Evolutionary conservation across 2,113 vertebrate genomes (phyloP).

Genomic region (Sylvietta virens): DNA sequence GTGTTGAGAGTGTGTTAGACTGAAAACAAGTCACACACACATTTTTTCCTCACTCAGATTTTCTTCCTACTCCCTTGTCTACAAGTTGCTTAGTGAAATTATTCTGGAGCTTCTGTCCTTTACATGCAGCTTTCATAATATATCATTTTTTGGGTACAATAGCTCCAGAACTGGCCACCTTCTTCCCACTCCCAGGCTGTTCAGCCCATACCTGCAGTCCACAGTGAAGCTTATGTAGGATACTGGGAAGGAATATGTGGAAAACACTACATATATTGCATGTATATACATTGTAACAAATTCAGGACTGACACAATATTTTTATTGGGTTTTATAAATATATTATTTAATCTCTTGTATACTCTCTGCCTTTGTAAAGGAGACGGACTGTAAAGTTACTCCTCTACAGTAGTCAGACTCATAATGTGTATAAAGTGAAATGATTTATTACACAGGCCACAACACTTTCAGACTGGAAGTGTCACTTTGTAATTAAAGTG

Average conservation of each 20-base stretch:
- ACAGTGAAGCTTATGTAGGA: not conserved
- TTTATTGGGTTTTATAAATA: not conserved
- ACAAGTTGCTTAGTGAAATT: not conserved
- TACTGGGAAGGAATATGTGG: not conserved
- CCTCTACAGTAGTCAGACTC: not conserved
- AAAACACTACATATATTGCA: not conserved
- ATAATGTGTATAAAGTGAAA: not conserved
- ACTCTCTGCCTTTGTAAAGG: not conserved
- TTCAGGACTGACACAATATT: not conserved
- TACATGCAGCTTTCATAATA: not conserved
- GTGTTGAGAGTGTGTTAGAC: not conserved
- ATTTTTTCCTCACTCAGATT: not conserved
- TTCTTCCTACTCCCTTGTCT: not conserved
- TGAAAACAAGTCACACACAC: not conserved
- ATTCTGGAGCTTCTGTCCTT: not conserved
- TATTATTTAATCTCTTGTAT: not conserved
- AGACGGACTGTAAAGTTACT: not conserved
- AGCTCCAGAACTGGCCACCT: not conserved
- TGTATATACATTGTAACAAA: not conserved
- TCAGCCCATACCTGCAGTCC: not conserved
- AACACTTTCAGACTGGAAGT: not conserved
- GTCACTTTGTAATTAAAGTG: slow-evolving; percentile 45
- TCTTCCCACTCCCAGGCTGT: fast-evolving
- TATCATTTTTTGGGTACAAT: not conserved
- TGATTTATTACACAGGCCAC: not conserved